Percentiles rank a stretch among this genome's conserved stretches.
Conservation (phyloP, 2,888 invertebrate species). For the Oscheius sp. region DNA sequence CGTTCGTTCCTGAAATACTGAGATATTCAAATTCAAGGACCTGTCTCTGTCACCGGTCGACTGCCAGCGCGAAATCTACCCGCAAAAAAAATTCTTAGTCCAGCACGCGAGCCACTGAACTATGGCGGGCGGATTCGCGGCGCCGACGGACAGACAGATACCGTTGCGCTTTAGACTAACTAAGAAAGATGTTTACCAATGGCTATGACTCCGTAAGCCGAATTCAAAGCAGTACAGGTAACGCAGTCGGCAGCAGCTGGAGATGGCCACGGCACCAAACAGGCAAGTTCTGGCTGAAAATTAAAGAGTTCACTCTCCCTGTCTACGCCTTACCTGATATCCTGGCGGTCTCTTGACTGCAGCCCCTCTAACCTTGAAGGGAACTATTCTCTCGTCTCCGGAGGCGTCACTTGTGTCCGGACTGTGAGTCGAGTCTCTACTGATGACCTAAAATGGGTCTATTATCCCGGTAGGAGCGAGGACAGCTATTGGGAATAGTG, state of each 20-base stretch:
- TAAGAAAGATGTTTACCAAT: slow-evolving; percentile 48
- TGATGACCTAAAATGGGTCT: slow-evolving; percentile 45
- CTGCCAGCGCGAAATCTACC: too few species aligned
- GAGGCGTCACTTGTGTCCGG: slow-evolving; percentile 61
- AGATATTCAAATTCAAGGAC: background rate
- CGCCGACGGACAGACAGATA: too few species aligned
- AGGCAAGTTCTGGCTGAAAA: slow-evolving; percentile 87
- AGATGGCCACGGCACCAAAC: slow-evolving; percentile 83
- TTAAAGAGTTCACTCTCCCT: background rate
- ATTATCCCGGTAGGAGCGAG: background rate
- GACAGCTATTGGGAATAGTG: slow-evolving; percentile 2
- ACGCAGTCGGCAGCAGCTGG: slow-evolving; percentile 85
- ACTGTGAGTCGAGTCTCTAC: slow-evolving; percentile 55
- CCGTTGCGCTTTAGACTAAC: too few species aligned
- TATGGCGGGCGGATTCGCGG: too few species aligned
- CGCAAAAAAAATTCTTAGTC: too few species aligned
- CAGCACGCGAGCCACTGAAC: too few species aligned
- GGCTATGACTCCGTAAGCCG: slow-evolving; percentile 86
- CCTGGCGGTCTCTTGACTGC: slow-evolving; percentile 89
- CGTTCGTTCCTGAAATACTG: slow-evolving; percentile 42
- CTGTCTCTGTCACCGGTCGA: slow-evolving; percentile 2
- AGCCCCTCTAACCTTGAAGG: slow-evolving; percentile 80
- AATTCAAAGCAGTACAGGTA: slow-evolving; percentile 90
- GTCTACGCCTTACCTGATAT: slow-evolving; percentile 79
- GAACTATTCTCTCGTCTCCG: slow-evolving; percentile 58